Percentiles rank a stretch among this genome's conserved stretches.
phyloP scores from a whole-genome alignment of 2,113 vertebrate genomes.

The Rousettus leschenaultii region DNA sequence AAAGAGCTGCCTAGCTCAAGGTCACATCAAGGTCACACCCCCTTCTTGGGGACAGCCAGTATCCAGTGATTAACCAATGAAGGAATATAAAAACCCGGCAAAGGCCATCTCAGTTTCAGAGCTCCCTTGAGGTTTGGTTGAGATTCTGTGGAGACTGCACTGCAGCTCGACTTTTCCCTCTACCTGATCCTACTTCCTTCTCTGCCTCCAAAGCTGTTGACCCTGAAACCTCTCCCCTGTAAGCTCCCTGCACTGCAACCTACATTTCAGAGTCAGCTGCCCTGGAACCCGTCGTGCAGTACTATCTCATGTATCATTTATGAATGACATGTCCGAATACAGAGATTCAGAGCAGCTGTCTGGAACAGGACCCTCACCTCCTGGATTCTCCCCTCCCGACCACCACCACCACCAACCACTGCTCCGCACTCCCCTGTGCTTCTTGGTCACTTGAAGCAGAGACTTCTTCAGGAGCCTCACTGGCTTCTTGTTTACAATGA shows the following conservation, averaged over 20 bases:
- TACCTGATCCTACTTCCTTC: not conserved
- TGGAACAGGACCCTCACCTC: not conserved
- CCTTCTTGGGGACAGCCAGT: not conserved
- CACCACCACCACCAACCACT: too few species aligned
- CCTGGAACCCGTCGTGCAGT: not conserved
- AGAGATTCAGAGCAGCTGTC: not conserved
- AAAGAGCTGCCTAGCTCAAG: not conserved
- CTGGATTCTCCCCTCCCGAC: not conserved
- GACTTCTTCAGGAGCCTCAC: too few species aligned
- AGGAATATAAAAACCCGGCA: not conserved
- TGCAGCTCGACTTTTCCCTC: not conserved
- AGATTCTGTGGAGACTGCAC: not conserved
- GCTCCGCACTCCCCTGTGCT: not conserved
- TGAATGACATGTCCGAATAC: fast-evolving
- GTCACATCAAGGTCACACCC: not conserved
- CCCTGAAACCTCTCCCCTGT: not conserved
- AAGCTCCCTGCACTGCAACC: not conserved
- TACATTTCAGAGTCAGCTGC: not conserved
- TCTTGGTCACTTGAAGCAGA: not conserved
- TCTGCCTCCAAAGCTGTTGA: not conserved
- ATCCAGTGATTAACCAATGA: not conserved
- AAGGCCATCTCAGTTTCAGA: not conserved
- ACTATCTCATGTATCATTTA: fast-evolving
- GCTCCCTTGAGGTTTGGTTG: fast-evolving
- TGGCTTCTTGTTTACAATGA: not conserved